phyloP scores from a whole-genome alignment of 2,888 invertebrate species.

The Ischnus inquisitorius region DNA sequence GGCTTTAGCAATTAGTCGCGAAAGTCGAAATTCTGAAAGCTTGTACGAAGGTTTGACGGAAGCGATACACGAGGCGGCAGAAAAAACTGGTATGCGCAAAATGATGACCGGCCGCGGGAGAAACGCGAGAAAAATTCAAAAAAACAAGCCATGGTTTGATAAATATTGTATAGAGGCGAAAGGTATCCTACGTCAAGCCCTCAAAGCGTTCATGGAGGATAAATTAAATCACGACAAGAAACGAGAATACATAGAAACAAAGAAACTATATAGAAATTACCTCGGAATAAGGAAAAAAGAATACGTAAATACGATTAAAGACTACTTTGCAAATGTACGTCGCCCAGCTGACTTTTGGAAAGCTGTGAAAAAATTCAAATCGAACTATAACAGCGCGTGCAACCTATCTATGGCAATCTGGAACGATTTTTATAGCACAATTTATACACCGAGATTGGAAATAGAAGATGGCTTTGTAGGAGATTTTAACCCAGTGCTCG shows the following conservation, averaged over 20 bases:
- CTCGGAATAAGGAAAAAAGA: background rate
- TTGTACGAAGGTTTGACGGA: background rate
- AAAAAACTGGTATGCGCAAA: background rate
- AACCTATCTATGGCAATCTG: background rate
- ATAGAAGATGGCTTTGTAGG: background rate
- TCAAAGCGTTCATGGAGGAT: background rate
- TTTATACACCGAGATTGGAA: background rate
- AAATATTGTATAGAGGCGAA: background rate
- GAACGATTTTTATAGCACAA: slow-evolving; percentile 13
- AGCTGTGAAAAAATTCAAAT: background rate
- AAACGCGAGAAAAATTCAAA: background rate
- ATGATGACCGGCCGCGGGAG: background rate
- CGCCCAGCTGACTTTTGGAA: slow-evolving; percentile 3
- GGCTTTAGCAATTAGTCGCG: background rate
- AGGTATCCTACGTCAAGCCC: background rate
- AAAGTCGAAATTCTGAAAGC: background rate
- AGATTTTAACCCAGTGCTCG: background rate
- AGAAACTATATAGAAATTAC: background rate
- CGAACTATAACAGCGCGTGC: background rate
- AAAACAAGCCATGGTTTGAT: slow-evolving; percentile 23
- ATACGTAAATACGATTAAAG: background rate
- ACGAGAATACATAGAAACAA: background rate
- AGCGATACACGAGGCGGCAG: background rate
- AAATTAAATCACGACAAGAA: background rate
- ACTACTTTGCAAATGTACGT: background rate